Percentiles rank a stretch among this genome's conserved stretches.
Evolutionary conservation across 37 sponge, comb jelly and placozoan species (phyloP).

Genomic region (Geodia barretti): DNA sequence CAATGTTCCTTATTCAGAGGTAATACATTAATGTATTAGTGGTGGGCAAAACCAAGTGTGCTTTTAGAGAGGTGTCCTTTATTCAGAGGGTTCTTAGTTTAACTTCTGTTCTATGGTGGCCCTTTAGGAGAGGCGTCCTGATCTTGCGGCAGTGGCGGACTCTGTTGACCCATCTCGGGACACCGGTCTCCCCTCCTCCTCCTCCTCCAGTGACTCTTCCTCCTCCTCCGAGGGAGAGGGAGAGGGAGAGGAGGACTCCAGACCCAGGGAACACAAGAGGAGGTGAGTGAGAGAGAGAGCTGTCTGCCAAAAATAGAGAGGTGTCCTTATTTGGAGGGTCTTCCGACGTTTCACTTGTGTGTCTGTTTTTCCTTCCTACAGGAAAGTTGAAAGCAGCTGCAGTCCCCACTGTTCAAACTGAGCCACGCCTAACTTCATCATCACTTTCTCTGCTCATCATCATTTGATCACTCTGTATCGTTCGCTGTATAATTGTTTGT

Average conservation of each 20-base stretch:
- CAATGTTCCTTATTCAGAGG: too few species aligned
- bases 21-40: too few species aligned
- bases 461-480: too few species aligned
- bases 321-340: too few species aligned
- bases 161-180: conserved; percentile 70
- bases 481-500: neutral
- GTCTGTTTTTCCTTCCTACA: neutral
- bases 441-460: neutral
- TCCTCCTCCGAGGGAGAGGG: conserved; percentile 20
- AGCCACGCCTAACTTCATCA: neutral
- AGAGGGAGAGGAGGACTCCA: too few species aligned
- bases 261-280: too few species aligned
- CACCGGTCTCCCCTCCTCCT: conserved; percentile 81
- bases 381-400: neutral
- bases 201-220: conserved; percentile 59
- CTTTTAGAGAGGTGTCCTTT: too few species aligned
- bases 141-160: conserved; percentile 81
- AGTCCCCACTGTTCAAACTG: neutral
- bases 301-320: too few species aligned
- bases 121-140: conserved; percentile 80
- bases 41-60: too few species aligned
- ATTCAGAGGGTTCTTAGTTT: too few species aligned
- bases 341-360: too few species aligned
- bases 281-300: too few species aligned
- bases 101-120: neutral